Evolutionary conservation across 2,113 vertebrate species (phyloP), one percentile per base, ranked within the genome.

Genomic region (Oreotrochilus melanogaster): DNA sequence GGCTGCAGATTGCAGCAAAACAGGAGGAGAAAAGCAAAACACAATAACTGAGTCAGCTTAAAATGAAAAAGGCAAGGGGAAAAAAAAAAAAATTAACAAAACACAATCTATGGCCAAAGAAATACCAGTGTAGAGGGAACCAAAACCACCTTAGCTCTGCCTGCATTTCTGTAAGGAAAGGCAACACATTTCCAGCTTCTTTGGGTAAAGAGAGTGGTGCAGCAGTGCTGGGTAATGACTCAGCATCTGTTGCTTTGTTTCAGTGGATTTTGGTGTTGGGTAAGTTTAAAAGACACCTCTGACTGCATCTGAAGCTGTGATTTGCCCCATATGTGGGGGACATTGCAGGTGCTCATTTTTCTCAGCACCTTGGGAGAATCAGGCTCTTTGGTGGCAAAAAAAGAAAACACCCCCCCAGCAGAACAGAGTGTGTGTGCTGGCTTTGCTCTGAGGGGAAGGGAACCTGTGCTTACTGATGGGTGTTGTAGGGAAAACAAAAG

Each of bases 261-360:
- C 14, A 27, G 72, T 1, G 17, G 45, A 39, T 58, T 2, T 2
- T 23, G 5, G 22, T 4, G 1, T 0, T 1, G n/a, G 48, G 30
- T 4, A 0, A 10, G 17, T 62, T n/a, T 18, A 3, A 35, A 72
- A 48, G 67, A 1, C 17, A 1, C 2, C 22, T 53, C 76, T 54
- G 62, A 24, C 16, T 3, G 35, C 84, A 51, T 2, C 31, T 5
- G 35, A 4, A 30, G 56, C 35, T 24, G 86, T 71, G 25, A 0
- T 10, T 48, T 18, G 0, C n/a, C 17, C 64, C 0, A 2, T 3
- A 0, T 1, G n/a, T 1, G 11, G 30, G 62, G 4, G n/a, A 28
- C 7, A 33, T 0, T 67, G 84, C 80, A 72, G 92, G 79, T 57
- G 39, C 53, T 57, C 3, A 14, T 33, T 14, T 43, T 21, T 24